These are phyloP conservation scores for Chesias legatella DNA, from an alignment of 2,888 invertebrate genomes.

Conservation along the genomic window DNA sequence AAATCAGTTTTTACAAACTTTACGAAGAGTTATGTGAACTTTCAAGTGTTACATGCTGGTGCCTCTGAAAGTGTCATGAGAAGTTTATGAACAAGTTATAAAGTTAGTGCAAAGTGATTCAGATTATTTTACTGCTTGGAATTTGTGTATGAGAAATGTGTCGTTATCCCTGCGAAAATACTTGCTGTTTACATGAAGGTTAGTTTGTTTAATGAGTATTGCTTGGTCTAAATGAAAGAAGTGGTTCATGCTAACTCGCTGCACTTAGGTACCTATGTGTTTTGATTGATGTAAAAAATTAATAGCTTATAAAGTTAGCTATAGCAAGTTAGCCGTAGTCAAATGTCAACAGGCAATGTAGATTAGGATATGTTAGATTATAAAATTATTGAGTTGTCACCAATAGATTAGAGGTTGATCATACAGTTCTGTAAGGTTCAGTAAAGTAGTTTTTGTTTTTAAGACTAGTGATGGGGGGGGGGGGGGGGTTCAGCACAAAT, in stretches of 20 bases:
- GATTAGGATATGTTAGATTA: no score
- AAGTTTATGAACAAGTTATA: conserved; percentile 21
- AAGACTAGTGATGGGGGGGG: no score
- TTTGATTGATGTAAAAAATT: no score
- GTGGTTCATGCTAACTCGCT: no score
- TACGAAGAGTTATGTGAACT: conserved; percentile 32
- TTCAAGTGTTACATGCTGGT: conserved; percentile 34
- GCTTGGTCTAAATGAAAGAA: background rate
- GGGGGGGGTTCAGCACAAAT: no score
- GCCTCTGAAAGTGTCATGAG: conserved; percentile 19
- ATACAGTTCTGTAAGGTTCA: no score
- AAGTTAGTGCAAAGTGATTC: conserved; percentile 24
- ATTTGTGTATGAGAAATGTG: conserved; percentile 21
- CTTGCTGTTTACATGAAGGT: conserved; percentile 22
- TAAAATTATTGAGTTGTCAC: no score
- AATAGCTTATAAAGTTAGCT: no score
- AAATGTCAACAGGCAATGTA: no score
- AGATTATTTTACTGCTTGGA: conserved; percentile 6
- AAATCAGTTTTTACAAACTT: conserved; percentile 3
- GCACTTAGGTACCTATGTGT: background rate
- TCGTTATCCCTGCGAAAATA: conserved; percentile 15
- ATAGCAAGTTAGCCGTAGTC: no score
- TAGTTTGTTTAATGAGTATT: conserved; percentile 4
- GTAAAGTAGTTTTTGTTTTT: no score
- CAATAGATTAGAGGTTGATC: no score